These are phyloP conservation scores for Xanthorhoe designata DNA, from an alignment of 2,888 invertebrate genomes.

Conservation along the genomic window DNA sequence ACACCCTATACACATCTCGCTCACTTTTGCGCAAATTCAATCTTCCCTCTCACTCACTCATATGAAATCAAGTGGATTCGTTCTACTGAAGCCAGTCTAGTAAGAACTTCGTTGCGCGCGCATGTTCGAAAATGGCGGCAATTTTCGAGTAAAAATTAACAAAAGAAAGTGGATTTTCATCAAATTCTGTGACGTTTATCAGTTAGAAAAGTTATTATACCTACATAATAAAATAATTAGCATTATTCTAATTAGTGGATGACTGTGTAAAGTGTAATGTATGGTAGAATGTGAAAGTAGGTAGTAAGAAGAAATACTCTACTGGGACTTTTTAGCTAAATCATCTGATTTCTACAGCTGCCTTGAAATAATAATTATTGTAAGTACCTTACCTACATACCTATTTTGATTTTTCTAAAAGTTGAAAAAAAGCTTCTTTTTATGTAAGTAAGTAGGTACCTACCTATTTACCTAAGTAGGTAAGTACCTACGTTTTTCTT, in stretches of 20 bases:
- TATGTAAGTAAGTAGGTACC: no score
- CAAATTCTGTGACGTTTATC: conserved; percentile 29
- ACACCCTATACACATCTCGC: conserved; percentile 66
- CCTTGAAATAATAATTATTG: conserved; percentile 1
- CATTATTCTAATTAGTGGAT: neutral
- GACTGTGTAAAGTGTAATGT: conserved; percentile 20
- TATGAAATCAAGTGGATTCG: conserved; percentile 63
- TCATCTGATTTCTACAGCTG: conserved; percentile 25
- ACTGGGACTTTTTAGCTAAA: conserved; percentile 18
- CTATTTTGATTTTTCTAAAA: neutral
- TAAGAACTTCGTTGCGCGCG: conserved; percentile 63
- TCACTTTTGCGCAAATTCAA: conserved; percentile 49
- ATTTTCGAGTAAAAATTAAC: conserved; percentile 50
- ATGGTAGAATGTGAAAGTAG: conserved; percentile 71
- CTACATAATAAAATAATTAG: neutral
- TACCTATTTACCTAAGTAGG: no score
- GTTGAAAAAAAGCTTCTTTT: no score
- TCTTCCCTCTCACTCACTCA: conserved; percentile 60
- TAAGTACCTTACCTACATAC: conserved; percentile 8
- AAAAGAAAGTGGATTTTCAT: conserved; percentile 43
- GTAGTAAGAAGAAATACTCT: conserved; percentile 36
- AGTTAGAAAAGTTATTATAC: neutral
- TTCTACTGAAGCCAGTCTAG: conserved; percentile 67
- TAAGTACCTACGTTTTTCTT: no score
- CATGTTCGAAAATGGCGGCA: conserved; percentile 60